phyloP scores from a whole-genome alignment of 2,888 invertebrate species.

The Apotomis capreana region DNA sequence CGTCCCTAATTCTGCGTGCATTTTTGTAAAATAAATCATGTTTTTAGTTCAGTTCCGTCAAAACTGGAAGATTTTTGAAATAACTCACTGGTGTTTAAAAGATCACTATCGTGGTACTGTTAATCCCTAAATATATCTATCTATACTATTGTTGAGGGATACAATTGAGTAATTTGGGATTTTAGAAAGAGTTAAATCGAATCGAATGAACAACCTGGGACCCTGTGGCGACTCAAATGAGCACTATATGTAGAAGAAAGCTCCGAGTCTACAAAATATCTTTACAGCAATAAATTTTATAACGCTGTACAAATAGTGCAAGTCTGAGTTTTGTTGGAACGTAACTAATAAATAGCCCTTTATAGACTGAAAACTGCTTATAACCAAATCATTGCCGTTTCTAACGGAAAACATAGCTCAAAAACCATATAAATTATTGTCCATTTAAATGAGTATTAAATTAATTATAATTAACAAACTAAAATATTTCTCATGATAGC shows the following conservation, averaged over 20 bases:
- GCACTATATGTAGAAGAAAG: not conserved
- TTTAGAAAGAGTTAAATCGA: constrained; percentile 3
- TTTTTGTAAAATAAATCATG: constrained; percentile 15
- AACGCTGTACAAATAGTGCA: constrained; percentile 6
- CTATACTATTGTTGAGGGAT: not conserved
- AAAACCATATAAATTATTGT: constrained; percentile 35
- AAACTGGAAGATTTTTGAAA: not conserved
- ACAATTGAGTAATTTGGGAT: constrained; percentile 3
- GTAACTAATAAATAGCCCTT: constrained; percentile 26
- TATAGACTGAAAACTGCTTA: constrained; percentile 35
- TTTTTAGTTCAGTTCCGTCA: constrained; percentile 22
- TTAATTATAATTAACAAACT: constrained; percentile 20
- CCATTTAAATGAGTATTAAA: constrained; percentile 37
- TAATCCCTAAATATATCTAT: not conserved
- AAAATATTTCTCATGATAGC: constrained; percentile 25
- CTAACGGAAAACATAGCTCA: constrained; percentile 35
- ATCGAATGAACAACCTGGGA: constrained; percentile 2
- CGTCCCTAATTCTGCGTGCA: constrained; percentile 36
- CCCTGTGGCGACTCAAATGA: not conserved
- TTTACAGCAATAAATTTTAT: constrained; percentile 16
- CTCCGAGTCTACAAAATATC: constrained; percentile 18
- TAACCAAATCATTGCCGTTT: constrained; percentile 2
- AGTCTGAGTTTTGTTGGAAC: constrained; percentile 20
- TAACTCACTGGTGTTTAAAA: not conserved
- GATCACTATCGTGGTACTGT: constrained; percentile 6